These are phyloP conservation scores for Bradypus variegatus DNA, from an alignment of 2,797 vertebrate genomes.

Conservation along the genomic window DNA sequence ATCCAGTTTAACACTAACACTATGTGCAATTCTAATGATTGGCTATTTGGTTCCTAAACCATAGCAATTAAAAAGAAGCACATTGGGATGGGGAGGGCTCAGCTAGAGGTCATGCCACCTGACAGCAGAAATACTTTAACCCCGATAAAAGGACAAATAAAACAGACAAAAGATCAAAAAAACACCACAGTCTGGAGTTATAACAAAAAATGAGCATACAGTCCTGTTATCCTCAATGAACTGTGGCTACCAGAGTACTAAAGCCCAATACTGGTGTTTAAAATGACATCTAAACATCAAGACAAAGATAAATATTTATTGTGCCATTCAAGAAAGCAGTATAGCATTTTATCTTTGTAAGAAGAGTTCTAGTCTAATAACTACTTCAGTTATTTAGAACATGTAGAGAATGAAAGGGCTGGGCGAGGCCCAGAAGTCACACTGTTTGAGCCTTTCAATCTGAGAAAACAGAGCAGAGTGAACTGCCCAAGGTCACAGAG, in stretches of 20 bases:
- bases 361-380: not conserved
- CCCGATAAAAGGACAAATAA: not conserved
- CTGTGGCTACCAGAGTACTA: not conserved
- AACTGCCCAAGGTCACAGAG: not conserved
- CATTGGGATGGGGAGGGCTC: not conserved
- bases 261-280: not conserved
- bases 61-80: not conserved
- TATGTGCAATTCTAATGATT: not conserved
- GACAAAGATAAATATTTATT: conserved; percentile 1
- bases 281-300: not conserved
- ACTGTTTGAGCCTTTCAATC: not conserved
- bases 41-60: not conserved
- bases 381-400: conserved; percentile 11
- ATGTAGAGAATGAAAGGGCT: not conserved
- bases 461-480: not conserved
- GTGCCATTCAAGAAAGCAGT: not conserved
- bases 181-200: not conserved
- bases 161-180: not conserved
- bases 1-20: not conserved
- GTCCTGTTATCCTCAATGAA: not conserved
- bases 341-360: not conserved
- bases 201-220: not conserved
- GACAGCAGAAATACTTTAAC: not conserved
- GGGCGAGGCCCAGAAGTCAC: not conserved
- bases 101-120: not conserved